A percentile compares a stretch with the other conserved stretches of the same genome.
Conservation (phyloP, 2,113 vertebrate genomes). For the Clarias batrachus region DNA sequence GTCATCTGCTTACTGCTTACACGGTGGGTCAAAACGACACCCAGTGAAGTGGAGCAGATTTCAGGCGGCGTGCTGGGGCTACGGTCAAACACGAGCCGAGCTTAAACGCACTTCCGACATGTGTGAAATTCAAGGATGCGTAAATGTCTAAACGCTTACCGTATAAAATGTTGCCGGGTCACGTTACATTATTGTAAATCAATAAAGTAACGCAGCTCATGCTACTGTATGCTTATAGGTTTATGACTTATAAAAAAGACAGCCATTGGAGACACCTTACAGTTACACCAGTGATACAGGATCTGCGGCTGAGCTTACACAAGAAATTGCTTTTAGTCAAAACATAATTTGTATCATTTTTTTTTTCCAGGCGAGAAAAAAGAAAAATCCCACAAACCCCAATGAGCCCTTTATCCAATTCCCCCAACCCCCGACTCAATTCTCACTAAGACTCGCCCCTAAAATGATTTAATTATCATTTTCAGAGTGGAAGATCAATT, state of each 20-base stretch:
- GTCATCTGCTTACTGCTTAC: conserved; percentile 61
- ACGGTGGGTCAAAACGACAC: conserved; percentile 11
- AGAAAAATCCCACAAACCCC: conserved; percentile 36
- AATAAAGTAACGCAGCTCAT: conserved; percentile 1
- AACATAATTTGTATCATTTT: conserved; percentile 45
- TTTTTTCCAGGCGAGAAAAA: background rate
- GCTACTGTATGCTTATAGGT: background rate
- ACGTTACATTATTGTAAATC: conserved; percentile 38
- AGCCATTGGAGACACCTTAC: conserved; percentile 38
- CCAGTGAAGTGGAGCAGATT: conserved; percentile 15
- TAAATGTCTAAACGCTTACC: conserved; percentile 21
- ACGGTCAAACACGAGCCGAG: background rate
- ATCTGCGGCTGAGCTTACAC: conserved; percentile 50
- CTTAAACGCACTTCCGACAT: conserved; percentile 8
- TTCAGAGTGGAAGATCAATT: conserved; percentile 92
- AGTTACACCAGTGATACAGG: conserved; percentile 17
- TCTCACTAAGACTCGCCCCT: conserved; percentile 74
- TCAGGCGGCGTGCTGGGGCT: conserved; percentile 1
- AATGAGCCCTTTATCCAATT: conserved; percentile 36
- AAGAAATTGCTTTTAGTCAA: conserved; percentile 52
- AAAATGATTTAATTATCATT: conserved; percentile 97
- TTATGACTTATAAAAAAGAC: conserved; percentile 41
- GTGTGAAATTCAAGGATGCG: conserved; percentile 9
- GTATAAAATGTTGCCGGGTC: conserved; percentile 12
- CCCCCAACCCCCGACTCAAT: conserved; percentile 60